Conservation (phyloP, 1,140 invertebrate species). For the Leguminivora glycinivorella region DNA sequence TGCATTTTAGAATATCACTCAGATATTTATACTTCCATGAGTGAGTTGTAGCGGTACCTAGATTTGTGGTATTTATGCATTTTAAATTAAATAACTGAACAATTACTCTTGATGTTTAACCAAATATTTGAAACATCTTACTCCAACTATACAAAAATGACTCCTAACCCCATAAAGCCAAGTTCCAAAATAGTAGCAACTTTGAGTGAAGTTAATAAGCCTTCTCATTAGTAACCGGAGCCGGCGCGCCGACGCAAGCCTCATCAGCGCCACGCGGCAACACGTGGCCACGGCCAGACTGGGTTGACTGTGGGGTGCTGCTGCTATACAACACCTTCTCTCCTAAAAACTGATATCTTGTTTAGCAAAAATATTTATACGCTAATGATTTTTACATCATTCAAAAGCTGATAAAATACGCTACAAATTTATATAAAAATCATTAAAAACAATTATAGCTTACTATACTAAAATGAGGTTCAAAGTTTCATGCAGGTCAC, state of each 20-base stretch:
- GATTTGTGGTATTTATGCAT: no score
- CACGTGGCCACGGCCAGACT: background rate
- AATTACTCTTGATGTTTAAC: background rate
- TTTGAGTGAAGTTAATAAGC: background rate
- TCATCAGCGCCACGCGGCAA: background rate
- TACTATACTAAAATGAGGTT: background rate
- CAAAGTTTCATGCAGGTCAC: background rate
- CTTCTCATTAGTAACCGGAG: conserved; percentile 16
- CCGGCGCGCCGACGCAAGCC: conserved; percentile 7
- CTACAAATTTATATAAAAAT: background rate
- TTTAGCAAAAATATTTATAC: background rate
- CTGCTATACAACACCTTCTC: background rate
- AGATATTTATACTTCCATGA: no score
- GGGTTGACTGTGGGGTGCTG: background rate
- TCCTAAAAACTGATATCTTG: background rate
- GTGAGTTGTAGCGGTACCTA: no score
- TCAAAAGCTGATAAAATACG: background rate
- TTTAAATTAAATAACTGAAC: no score
- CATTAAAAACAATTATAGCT: background rate
- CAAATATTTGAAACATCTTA: background rate
- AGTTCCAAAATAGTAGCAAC: background rate
- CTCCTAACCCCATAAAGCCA: background rate
- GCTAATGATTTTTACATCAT: background rate
- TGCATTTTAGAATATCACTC: no score
- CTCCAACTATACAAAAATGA: background rate